These are phyloP conservation scores for Chondrilla cf. caribensis DNA, from an alignment of 37 sponge, comb jelly and placozoan genomes.

Conservation along the genomic window DNA sequence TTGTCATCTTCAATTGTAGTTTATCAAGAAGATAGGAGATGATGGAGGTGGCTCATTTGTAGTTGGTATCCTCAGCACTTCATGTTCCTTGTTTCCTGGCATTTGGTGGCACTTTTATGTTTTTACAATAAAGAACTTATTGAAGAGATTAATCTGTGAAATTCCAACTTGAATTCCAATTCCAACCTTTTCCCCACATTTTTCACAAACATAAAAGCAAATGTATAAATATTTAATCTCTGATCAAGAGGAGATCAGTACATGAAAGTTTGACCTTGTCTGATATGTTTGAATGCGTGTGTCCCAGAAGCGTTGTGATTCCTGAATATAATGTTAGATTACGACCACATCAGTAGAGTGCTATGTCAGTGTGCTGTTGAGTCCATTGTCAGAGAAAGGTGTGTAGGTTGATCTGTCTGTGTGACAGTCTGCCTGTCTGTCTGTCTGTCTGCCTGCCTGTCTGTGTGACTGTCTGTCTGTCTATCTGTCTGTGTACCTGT, in stretches of 20 bases:
- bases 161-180: too few relatives aligned
- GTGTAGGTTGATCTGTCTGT: background rate
- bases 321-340: too few relatives aligned
- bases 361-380: constrained; percentile 67
- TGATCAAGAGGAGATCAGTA: too few relatives aligned
- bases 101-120: too few relatives aligned
- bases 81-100: too few relatives aligned
- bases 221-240: too few relatives aligned
- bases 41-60: constrained; percentile 57
- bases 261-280: too few relatives aligned
- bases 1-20: background rate
- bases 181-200: background rate
- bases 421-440: background rate
- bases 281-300: too few relatives aligned
- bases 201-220: background rate
- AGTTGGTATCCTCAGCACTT: constrained; percentile 59
- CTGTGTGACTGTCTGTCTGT: too few relatives aligned
- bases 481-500: background rate
- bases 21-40: constrained; percentile 52
- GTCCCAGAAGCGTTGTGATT: too few relatives aligned
- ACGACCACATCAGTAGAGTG: constrained; percentile 16
- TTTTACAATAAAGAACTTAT: too few relatives aligned
- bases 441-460: background rate
- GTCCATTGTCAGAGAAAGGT: constrained; percentile 63
- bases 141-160: too few relatives aligned